Conservation (phyloP, 92 coral and sea anemone genomes). For the Parazoanthus atlanticus region DNA sequence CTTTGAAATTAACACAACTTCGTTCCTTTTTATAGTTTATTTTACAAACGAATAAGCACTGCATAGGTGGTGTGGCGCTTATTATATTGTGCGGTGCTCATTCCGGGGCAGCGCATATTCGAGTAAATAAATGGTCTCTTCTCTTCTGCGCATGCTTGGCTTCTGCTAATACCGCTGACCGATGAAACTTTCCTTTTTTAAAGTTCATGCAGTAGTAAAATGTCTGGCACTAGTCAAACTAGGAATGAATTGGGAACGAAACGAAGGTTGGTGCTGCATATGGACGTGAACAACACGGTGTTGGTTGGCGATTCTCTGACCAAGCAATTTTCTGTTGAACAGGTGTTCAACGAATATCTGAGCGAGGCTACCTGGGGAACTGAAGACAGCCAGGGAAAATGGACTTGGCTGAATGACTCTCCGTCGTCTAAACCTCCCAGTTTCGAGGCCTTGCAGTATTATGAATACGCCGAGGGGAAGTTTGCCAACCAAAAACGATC, state of each 20-base stretch:
- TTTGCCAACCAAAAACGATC: conserved; percentile 59
- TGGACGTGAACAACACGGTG: conserved; percentile 86
- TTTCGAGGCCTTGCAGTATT: conserved; percentile 53
- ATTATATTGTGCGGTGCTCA: too few species aligned
- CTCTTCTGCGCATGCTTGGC: too few species aligned
- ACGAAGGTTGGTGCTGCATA: conserved; percentile 77
- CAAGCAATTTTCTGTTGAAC: conserved; percentile 64
- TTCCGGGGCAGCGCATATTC: too few species aligned
- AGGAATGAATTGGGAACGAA: neutral
- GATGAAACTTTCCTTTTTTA: too few species aligned
- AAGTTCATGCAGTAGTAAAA: neutral
- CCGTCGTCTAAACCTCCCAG: conserved; percentile 57
- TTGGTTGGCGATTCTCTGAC: conserved; percentile 82
- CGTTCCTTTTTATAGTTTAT: too few species aligned
- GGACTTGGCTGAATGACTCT: conserved; percentile 54
- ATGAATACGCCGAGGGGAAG: conserved; percentile 63
- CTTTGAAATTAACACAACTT: too few species aligned
- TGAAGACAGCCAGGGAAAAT: conserved; percentile 51
- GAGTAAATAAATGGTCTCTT: too few species aligned
- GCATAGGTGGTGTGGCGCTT: too few species aligned
- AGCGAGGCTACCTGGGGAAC: conserved; percentile 75
- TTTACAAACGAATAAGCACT: too few species aligned
- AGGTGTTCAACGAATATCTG: conserved; percentile 74
- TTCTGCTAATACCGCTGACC: too few species aligned
- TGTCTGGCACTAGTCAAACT: neutral